Conservation (phyloP, 2,797 vertebrate genomes). For the Chaetodon trifasciatus region DNA sequence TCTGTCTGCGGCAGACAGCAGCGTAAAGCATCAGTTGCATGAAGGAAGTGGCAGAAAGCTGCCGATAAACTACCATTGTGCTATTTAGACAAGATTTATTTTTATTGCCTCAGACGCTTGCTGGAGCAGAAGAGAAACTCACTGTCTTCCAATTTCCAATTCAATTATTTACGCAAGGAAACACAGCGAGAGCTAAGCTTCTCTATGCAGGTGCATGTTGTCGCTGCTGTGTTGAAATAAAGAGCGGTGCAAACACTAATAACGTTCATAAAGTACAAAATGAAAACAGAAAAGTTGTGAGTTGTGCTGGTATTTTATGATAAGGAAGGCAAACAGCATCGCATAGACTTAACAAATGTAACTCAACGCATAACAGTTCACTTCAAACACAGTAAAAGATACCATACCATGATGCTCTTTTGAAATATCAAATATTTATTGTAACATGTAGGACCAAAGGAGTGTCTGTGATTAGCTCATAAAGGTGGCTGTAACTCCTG, state of each 20-base stretch:
- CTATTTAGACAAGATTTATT: constrained; percentile 50
- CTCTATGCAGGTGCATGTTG: constrained; percentile 41
- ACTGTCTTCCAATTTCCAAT: constrained; percentile 58
- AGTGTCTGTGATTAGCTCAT: constrained; percentile 13
- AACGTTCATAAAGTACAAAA: constrained; percentile 48
- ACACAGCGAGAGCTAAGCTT: constrained; percentile 26
- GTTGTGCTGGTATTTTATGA: constrained; percentile 24
- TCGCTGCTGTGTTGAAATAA: constrained; percentile 17
- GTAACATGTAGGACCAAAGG: constrained; percentile 16
- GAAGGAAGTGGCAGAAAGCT: constrained; percentile 41
- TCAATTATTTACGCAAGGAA: constrained; percentile 62
- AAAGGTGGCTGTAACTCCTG: background rate
- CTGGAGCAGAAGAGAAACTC: constrained; percentile 48
- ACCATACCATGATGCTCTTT: background rate
- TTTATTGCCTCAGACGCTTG: constrained; percentile 44
- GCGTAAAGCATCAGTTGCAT: constrained; percentile 19
- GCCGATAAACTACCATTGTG: constrained; percentile 26
- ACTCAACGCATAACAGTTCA: constrained; percentile 7
- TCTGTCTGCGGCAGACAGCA: constrained; percentile 18
- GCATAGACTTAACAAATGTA: constrained; percentile 18
- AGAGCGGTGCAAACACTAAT: constrained; percentile 39
- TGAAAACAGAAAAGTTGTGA: constrained; percentile 8
- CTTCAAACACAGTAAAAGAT: constrained; percentile 20
- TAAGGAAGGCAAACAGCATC: constrained; percentile 7
- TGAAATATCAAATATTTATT: constrained; percentile 13